Base-by-base conservation (phyloP, 1,140 invertebrate genomes). In the Mamestra configurata region DNA sequence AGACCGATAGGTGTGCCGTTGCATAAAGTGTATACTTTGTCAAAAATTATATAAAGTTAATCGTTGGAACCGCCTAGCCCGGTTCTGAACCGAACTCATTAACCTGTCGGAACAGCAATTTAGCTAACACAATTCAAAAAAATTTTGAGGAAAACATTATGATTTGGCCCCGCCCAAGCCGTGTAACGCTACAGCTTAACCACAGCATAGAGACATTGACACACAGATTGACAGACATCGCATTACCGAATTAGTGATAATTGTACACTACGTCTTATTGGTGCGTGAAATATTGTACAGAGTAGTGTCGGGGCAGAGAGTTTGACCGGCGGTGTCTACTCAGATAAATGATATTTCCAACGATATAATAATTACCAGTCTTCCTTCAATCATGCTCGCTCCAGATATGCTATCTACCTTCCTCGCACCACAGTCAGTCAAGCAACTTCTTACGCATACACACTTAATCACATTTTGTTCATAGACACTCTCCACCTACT, bases 171-270 rank as follows among this genome's bases (percentile, higher is more conserved):
- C 86, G 84, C 86, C 88, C 79, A 59, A 81, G 57, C 43, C 84
- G 71, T 87, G 86, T 85, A 72, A 77, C 24, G 70, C 66, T 80
- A 78, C 61, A 27, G 46, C 77, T 6, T 84, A 82, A 83, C 80
- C 61, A 81, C 79, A 86, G 72, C 40, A 59, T 27, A 70, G 77
- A 57, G 24, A 61, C 79, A 61, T 66, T 82, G 84, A 87, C 86
- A 84, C 71, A 73, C 79, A 80, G 85, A 88, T 83, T 85, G 86
- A 89, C 88, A 84, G 82, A 88, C 86, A 83, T 82, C 79, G 64
- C 68, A 81, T 86, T 88, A 82, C 59, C 79, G 79, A 83, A 86
- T 84, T 84, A 87, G 73, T 82, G 79, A 82, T 89, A 88, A 88
- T 88, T 84, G 79, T 80, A 85, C 53, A 81, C 35, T 80, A 43